Evolutionary conservation across 2,888 invertebrate genomes (phyloP), one percentile per base, ranked within the genome.

Genomic region (Plebejus melissa): DNA sequence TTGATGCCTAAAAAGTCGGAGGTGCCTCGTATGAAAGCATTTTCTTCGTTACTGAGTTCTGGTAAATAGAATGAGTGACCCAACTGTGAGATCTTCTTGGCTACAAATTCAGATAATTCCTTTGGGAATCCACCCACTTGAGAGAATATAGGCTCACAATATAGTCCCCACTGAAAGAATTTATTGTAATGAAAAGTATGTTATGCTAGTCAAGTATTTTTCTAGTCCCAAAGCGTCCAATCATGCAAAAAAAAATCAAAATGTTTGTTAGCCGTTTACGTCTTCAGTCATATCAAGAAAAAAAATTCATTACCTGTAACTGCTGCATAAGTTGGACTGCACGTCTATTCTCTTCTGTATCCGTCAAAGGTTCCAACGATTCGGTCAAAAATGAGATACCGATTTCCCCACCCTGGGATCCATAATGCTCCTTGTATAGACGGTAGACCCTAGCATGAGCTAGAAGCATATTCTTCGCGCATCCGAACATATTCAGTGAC

Each of bases 91-190:
- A 95, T 95, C 16, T 94, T 88, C 16, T 88, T 85, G 2, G 84
- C 90, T 7, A 96, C 89, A 36, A 87, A 87, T 65, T 94, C 87
- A 78, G 93, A 94, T 94, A 95, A 94, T 0, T 94, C 82, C 79
- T 90, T 84, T 2, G 95, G 95, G 84, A 95, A 96, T 82, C 95
- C 94, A 4, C 95, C 95, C 0, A 87, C 82, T 79, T 87, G 85
- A 0, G 93, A 90, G 81, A 94, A 94, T 74, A 96, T 94, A 0
- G 96, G 95, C 87, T 95, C 90, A 1, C 91, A 88, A 79, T 94
- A 94, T 94, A 94, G 94, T 38, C 94, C 94, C 76, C 92, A 84
- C 90, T 93, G 80, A 77, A 87, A 91, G 41, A 36, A 13, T 38
- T 38, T 38, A 38, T 4, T 38, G 36, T 38, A 38, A 38, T 38